phyloP scores from a whole-genome alignment of 1,140 invertebrate species.

The Tribolium castaneum region DNA sequence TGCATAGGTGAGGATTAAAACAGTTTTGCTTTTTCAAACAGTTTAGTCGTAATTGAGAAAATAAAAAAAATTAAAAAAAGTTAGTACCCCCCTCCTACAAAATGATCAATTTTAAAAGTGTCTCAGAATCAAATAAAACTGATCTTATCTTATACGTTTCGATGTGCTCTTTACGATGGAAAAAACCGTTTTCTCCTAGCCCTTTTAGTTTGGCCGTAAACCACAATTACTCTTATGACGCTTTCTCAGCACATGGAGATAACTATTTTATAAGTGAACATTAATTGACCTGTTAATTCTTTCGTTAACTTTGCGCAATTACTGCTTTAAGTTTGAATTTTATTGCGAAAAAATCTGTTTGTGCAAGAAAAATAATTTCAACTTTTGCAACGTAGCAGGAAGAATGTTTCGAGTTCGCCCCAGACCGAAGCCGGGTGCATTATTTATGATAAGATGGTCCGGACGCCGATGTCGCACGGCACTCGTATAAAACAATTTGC shows the following conservation, averaged over 20 bases:
- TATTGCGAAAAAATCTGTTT: background rate
- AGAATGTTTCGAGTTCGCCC: background rate
- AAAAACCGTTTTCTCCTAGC: too few relatives aligned
- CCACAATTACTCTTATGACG: background rate
- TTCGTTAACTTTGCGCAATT: too few relatives aligned
- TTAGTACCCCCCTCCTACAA: too few relatives aligned
- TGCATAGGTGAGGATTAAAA: too few relatives aligned
- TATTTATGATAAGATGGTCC: slow-evolving; percentile 59
- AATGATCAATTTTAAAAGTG: too few relatives aligned
- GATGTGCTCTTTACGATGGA: too few relatives aligned
- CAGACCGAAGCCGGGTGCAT: slow-evolving; percentile 47
- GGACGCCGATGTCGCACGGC: slow-evolving; percentile 55
- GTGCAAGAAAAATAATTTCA: background rate
- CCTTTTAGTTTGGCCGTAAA: too few relatives aligned
- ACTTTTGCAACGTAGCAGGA: background rate
- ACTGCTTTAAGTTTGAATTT: background rate
- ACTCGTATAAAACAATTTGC: slow-evolving; percentile 63
- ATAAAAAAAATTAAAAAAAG: too few relatives aligned
- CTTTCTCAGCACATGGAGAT: background rate
- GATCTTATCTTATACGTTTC: too few relatives aligned
- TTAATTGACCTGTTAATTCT: background rate
- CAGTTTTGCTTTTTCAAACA: too few relatives aligned
- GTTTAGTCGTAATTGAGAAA: too few relatives aligned
- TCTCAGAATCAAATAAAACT: too few relatives aligned
- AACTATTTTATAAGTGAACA: background rate